phyloP scores from a whole-genome alignment of 2,888 invertebrate genomes.

The Brachyptera risi region DNA sequence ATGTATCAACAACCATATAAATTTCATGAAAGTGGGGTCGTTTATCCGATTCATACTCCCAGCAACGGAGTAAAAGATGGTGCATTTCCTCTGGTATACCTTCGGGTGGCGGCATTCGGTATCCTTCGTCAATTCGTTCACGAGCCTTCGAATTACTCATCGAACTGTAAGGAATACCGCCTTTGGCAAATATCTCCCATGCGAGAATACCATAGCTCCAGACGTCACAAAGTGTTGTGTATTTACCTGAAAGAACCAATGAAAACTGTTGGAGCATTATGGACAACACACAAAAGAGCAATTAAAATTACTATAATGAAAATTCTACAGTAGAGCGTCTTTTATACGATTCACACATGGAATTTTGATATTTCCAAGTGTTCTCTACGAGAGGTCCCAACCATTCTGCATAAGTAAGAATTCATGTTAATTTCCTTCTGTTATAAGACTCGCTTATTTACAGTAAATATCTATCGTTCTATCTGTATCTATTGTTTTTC shows the following conservation, averaged over 20 bases:
- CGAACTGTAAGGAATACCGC: conserved; percentile 89
- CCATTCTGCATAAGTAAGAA: no score
- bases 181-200: conserved; percentile 95
- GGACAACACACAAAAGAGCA: no score
- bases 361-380: no score
- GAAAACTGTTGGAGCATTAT: no score
- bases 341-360: no score
- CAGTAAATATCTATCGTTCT: no score
- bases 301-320: no score
- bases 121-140: conserved; percentile 91
- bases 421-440: no score
- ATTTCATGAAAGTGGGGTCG: conserved; percentile 91
- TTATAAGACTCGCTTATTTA: no score
- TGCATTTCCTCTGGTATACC: conserved; percentile 86
- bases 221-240: conserved; percentile 91
- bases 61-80: conserved; percentile 85
- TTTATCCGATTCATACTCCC: conserved; percentile 90
- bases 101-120: conserved; percentile 88
- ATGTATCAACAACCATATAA: conserved; percentile 69
- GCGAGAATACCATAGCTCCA: conserved; percentile 96
- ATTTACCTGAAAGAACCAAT: conserved; percentile 66
- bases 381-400: no score
- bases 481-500: no score
- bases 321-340: no score
- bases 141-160: conserved; percentile 91